phyloP scores from a whole-genome alignment of 37 sponge, comb jelly and placozoan genomes.

The Spongilla lacustris region DNA sequence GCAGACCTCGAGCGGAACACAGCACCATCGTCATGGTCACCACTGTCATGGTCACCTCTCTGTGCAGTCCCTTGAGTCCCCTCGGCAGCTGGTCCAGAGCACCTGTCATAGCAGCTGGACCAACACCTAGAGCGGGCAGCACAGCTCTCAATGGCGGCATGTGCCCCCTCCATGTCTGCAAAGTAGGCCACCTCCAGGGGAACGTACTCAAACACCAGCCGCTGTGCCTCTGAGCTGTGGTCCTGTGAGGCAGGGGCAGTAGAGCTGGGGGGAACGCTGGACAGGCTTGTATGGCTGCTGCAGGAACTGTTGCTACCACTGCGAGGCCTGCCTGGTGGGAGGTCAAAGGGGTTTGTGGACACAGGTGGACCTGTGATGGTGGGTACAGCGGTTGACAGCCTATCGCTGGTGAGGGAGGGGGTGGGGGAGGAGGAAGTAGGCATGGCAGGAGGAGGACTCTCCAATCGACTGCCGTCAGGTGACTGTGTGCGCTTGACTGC shows the following conservation, averaged over 20 bases:
- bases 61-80: not conserved
- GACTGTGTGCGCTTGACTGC: slow-evolving; percentile 11
- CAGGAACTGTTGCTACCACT: slow-evolving; percentile 49
- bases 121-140: slow-evolving; percentile 57
- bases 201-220: slow-evolving; percentile 36
- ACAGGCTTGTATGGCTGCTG: slow-evolving; percentile 50
- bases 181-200: slow-evolving; percentile 54
- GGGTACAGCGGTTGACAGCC: not conserved
- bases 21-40: slow-evolving; percentile 4
- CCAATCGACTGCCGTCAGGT: not conserved
- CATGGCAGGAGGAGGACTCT: not conserved
- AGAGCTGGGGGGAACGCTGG: slow-evolving; percentile 16
- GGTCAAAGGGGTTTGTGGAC: slow-evolving; percentile 38
- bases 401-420: slow-evolving; percentile 13
- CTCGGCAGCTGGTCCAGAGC: not conserved
- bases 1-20: not conserved
- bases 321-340: slow-evolving; percentile 12
- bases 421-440: slow-evolving; percentile 14
- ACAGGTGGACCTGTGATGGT: not conserved
- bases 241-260: not conserved
- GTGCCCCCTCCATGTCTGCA: slow-evolving; percentile 21
- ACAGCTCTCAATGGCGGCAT: slow-evolving; percentile 56
- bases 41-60: not conserved
- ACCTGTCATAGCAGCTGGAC: slow-evolving; percentile 63
- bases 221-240: not conserved